These are phyloP conservation scores for Parnassius smintheus DNA, from an alignment of 2,888 invertebrate species.

Conservation along the genomic window DNA sequence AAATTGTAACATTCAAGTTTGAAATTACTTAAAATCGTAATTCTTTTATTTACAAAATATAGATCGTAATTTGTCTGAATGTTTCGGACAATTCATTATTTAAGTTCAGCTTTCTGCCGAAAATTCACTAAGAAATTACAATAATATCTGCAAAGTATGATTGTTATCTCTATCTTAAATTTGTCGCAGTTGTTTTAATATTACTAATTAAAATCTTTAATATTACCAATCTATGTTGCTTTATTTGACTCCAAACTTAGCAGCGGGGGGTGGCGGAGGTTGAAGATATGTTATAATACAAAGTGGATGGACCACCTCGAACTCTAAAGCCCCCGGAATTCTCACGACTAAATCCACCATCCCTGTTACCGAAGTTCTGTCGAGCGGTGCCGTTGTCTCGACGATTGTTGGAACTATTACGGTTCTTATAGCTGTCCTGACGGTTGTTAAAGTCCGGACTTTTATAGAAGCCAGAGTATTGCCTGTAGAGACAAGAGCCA, in stretches of 20 bases:
- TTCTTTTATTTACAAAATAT: too few species aligned
- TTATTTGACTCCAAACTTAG: constrained; percentile 27
- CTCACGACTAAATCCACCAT: constrained; percentile 32
- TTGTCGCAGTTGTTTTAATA: not conserved
- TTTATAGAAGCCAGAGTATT: constrained; percentile 23
- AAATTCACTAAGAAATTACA: not conserved
- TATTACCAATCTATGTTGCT: not conserved
- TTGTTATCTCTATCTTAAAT: not conserved
- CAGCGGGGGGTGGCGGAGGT: constrained; percentile 58
- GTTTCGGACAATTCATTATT: not conserved
- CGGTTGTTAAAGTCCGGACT: constrained; percentile 8
- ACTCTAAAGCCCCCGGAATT: constrained; percentile 52
- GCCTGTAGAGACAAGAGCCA: constrained; percentile 1
- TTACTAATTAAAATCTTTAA: not conserved
- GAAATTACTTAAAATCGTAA: too few species aligned
- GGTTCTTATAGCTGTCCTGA: constrained; percentile 33
- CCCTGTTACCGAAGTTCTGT: constrained; percentile 31
- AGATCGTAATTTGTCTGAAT: not conserved
- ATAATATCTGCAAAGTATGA: constrained; percentile 3
- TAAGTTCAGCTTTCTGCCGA: constrained; percentile 3
- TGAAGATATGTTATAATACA: constrained; percentile 71
- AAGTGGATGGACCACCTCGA: constrained; percentile 55
- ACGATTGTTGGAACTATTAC: constrained; percentile 28
- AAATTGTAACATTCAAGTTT: too few species aligned
- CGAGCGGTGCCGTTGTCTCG: constrained; percentile 26